Evolutionary conservation across 2,888 invertebrate species (phyloP).

Genomic region (Hanleya hanleyi): DNA sequence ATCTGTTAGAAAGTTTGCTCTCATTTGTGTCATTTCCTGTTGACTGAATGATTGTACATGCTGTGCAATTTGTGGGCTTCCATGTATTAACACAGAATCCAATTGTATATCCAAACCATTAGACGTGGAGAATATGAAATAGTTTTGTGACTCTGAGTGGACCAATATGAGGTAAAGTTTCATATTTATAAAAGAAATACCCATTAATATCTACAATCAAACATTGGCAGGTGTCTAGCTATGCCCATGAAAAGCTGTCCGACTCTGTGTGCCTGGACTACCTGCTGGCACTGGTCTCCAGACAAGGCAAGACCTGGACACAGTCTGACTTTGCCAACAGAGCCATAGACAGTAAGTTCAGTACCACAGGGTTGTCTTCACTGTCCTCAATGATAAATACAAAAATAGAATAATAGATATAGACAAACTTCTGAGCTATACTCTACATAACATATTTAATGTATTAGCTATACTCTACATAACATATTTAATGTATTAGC

Average conservation of each 20-base stretch:
- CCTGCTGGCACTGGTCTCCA: slow-evolving; percentile 51
- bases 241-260: slow-evolving; percentile 52
- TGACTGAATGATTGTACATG: too few relatives aligned
- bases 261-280: slow-evolving; percentile 60
- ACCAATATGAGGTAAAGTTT: neutral
- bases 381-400: too few relatives aligned
- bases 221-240: slow-evolving; percentile 56
- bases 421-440: neutral
- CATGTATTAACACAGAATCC: too few relatives aligned
- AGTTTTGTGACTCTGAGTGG: too few relatives aligned
- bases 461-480: too few relatives aligned
- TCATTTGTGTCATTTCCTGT: too few relatives aligned
- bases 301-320: slow-evolving; percentile 61
- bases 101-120: too few relatives aligned
- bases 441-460: neutral
- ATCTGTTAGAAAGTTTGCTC: too few relatives aligned
- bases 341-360: slow-evolving; percentile 57
- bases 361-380: neutral
- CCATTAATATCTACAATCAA: neutral
- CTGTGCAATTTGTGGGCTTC: too few relatives aligned
- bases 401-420: neutral
- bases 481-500: too few relatives aligned
- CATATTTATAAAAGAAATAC: neutral
- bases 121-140: too few relatives aligned
- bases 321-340: slow-evolving; percentile 60